Percentiles rank a stretch among this genome's conserved stretches.
These are phyloP conservation scores for Ormyrus rosae DNA, from an alignment of 2,888 invertebrate species.

Conservation along the genomic window DNA sequence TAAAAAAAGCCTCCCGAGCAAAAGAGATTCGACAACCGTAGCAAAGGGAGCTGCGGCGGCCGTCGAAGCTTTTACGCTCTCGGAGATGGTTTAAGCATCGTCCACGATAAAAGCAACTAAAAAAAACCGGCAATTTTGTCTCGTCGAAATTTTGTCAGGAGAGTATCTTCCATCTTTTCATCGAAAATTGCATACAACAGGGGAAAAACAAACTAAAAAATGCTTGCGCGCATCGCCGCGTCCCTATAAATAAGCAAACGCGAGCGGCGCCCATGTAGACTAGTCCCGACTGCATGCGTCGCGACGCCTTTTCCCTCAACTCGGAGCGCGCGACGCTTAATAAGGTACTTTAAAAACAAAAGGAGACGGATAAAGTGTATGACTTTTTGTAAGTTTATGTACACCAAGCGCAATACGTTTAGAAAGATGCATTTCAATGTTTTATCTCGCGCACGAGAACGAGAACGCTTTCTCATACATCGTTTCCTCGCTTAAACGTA, in stretches of 20 bases:
- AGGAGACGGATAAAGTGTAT: conserved; percentile 43
- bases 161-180: conserved; percentile 50
- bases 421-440: conserved; percentile 45
- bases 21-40: conserved; percentile 45
- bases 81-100: conserved; percentile 17
- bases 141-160: conserved; percentile 51
- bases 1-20: conserved; percentile 31
- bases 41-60: not conserved
- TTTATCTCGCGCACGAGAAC: conserved; percentile 49
- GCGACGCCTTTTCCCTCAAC: not conserved
- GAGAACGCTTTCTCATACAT: conserved; percentile 42
- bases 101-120: not conserved
- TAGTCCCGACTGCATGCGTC: conserved; percentile 56
- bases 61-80: conserved; percentile 34
- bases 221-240: conserved; percentile 40
- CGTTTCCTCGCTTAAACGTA: conserved; percentile 37
- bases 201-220: conserved; percentile 41
- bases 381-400: conserved; percentile 47
- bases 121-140: conserved; percentile 8
- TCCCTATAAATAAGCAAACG: not conserved
- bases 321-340: conserved; percentile 14
- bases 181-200: conserved; percentile 47
- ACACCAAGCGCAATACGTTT: conserved; percentile 59
- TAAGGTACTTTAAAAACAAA: conserved; percentile 53
- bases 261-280: conserved; percentile 47